Evolutionary conservation across 2,113 vertebrate genomes (phyloP), one percentile per base, ranked within the genome.

Genomic region (Epinephelus lanceolatus): DNA sequence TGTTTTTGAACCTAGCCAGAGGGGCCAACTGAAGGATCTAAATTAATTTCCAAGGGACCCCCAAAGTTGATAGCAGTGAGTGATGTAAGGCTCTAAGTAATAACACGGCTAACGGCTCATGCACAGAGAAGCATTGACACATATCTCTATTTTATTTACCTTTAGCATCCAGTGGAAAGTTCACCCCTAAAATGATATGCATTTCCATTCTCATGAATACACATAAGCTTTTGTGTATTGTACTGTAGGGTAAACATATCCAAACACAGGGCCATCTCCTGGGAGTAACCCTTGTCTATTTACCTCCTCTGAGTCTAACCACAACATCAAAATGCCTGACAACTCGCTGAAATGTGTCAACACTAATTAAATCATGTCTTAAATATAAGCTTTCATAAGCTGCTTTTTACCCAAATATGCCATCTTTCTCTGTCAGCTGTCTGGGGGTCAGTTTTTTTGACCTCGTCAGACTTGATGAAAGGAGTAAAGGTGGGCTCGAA

Each of bases 41-140:
- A 93, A 95, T 95, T 92, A 91, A 93, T 94, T 94, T 94, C 90
- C 84, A 83, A 77, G 92, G 91, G 90, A 92, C 84, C 61, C 42
- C 57, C 74, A 79, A 71, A 88, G 88, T 86, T 89, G 80, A 81
- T 86, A 88, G 57, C 78, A 87, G 76, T 57, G 87, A 89, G 57
- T 82, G 86, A 91, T 92, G 85, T 78, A 63, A 87, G 47, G 51
- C 66, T 78, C 80, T 83, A 77, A 77, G 83, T 86, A 71, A 82
- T 81, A 78, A 76, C 65, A 56, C 5, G 30, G 81, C 72, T 81
- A 75, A 75, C 55, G 12, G 74, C 71, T 90, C 62, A 23, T 40
- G 37, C 87, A 78, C 33, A 18, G 33, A 69, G 18, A 76, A 49
- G 56, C 78, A 60, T 2, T 49, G 55, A 76, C 80, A 86, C 18